Conservation (phyloP, 2,888 invertebrate species). For the Phrixothrix hirtus region DNA sequence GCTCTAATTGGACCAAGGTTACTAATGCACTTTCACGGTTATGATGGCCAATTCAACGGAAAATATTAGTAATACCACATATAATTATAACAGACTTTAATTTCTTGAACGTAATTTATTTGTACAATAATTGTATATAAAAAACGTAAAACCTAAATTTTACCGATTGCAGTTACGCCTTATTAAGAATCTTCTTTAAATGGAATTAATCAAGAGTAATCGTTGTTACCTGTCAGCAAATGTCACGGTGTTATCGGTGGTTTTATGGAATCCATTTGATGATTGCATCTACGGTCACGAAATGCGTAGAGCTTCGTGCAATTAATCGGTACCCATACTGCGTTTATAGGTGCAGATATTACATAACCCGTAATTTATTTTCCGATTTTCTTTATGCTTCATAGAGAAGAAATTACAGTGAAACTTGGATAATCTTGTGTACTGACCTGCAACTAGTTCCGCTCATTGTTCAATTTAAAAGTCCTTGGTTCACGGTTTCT, state of each 20-base stretch:
- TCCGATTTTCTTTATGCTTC: slow-evolving; percentile 3
- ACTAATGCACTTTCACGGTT: slow-evolving; percentile 40
- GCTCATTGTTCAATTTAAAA: slow-evolving; percentile 7
- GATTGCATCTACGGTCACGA: slow-evolving; percentile 34
- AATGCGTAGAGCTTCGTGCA: slow-evolving; percentile 28
- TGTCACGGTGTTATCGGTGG: slow-evolving; percentile 27
- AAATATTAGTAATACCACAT: slow-evolving; percentile 31
- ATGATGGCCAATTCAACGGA: slow-evolving; percentile 36
- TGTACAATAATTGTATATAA: neutral
- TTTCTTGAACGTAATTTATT: neutral
- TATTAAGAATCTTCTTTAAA: slow-evolving; percentile 1
- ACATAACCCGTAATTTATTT: slow-evolving; percentile 13
- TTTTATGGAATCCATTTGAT: slow-evolving; percentile 33
- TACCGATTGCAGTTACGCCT: neutral
- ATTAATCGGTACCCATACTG: slow-evolving; percentile 26
- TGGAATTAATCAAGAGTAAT: slow-evolving; percentile 19
- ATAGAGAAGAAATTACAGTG: slow-evolving; percentile 2
- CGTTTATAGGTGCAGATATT: slow-evolving; percentile 23
- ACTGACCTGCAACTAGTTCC: slow-evolving; percentile 14
- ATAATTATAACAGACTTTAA: neutral
- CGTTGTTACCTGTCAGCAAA: slow-evolving; percentile 22
- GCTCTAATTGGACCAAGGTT: slow-evolving; percentile 39
- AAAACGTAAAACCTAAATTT: neutral
- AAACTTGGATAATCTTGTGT: slow-evolving; percentile 15
- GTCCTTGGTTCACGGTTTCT: slow-evolving; percentile 10